Conservation (phyloP, 2,797 vertebrate genomes). For the Fratercula arctica region DNA sequence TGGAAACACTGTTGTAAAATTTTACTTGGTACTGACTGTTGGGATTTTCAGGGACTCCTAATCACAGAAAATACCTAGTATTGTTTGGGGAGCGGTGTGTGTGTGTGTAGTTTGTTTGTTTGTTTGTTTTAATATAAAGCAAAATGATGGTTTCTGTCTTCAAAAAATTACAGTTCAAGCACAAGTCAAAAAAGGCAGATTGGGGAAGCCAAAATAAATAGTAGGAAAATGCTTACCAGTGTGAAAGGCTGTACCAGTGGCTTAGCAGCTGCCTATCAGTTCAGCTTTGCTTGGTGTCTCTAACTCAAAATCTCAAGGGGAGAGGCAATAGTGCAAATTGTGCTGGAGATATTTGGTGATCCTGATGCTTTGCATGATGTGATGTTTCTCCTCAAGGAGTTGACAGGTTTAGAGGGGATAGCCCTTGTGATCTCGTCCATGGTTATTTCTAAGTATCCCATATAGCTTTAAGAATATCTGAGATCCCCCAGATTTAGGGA, state of each 20-base stretch:
- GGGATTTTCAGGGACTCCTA: not conserved
- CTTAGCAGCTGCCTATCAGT: not conserved
- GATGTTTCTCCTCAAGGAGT: not conserved
- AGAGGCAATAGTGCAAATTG: not conserved
- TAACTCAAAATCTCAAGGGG: not conserved
- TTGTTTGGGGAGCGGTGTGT: not conserved
- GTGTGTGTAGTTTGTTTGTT: not conserved
- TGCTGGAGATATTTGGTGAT: not conserved
- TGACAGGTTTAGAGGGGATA: not conserved
- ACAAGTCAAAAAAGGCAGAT: not conserved
- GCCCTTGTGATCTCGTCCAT: not conserved
- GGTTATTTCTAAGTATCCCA: not conserved
- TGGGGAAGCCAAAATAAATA: not conserved
- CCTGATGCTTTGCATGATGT: not conserved
- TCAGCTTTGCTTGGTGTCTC: not conserved
- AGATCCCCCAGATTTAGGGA: not conserved
- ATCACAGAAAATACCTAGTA: not conserved
- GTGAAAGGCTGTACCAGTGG: not conserved
- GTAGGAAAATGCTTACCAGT: not conserved
- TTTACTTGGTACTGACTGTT: not conserved
- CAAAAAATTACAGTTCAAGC: not conserved
- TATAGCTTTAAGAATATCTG: not conserved
- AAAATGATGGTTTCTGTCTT: not conserved
- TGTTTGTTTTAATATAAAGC: not conserved
- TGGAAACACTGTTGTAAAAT: not conserved